These are phyloP conservation scores for Ceyx melanurus DNA, from an alignment of 2,113 vertebrate species.

Conservation along the genomic window DNA sequence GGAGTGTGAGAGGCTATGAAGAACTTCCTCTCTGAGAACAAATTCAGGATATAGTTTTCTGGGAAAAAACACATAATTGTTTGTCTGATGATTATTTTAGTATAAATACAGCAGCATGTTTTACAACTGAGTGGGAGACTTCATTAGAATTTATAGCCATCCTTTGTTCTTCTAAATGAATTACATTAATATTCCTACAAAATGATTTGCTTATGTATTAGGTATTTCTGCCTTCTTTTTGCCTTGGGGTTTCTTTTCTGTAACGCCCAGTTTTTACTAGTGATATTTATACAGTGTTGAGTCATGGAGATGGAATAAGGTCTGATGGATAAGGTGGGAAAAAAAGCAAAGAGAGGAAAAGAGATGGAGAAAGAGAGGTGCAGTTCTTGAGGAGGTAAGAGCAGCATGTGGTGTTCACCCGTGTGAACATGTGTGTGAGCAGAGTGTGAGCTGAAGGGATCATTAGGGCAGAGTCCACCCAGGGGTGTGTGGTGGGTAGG, in stretches of 20 bases:
- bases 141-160: background rate
- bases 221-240: background rate
- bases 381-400: background rate
- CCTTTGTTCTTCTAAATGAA: background rate
- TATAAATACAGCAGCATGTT: conserved; percentile 10
- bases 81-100: conserved; percentile 10
- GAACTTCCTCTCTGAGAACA: conserved; percentile 34
- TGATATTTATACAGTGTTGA: background rate
- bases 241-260: background rate
- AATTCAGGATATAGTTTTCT: conserved; percentile 29
- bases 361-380: background rate
- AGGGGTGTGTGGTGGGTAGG: background rate
- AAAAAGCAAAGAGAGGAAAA: background rate
- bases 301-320: background rate
- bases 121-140: conserved; percentile 25
- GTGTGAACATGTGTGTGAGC: fast-evolving
- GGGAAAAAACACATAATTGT: background rate
- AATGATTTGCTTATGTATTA: background rate
- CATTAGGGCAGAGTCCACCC: background rate
- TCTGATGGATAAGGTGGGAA: background rate
- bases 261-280: background rate
- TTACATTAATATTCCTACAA: background rate
- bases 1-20: background rate
- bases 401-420: background rate
- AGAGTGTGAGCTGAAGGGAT: background rate